These are phyloP conservation scores for Hemiscyllium ocellatum DNA, from an alignment of 2,113 vertebrate species.

Conservation along the genomic window DNA sequence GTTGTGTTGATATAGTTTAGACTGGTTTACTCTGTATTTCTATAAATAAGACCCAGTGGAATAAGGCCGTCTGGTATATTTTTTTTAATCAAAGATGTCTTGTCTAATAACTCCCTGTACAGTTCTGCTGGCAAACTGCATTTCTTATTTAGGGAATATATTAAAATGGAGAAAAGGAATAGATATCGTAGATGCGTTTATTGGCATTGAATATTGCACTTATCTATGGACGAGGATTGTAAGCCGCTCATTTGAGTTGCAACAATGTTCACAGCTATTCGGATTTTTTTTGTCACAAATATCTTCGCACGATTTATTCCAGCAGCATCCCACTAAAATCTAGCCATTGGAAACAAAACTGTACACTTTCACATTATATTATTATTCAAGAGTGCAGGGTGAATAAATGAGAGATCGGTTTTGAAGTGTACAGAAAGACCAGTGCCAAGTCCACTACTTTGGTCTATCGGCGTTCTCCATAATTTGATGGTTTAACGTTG, in stretches of 20 bases:
- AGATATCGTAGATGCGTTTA: neutral
- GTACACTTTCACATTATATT: neutral
- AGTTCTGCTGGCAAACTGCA: neutral
- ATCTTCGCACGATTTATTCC: neutral
- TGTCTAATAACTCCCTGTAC: neutral
- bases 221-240: neutral
- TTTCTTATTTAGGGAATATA: slow-evolving; percentile 19
- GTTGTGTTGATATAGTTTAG: neutral
- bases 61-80: slow-evolving; percentile 2
- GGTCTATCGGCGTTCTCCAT: neutral
- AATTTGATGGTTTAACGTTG: neutral
- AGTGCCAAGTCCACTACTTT: neutral
- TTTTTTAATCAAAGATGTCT: slow-evolving; percentile 32
- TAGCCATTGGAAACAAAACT: neutral
- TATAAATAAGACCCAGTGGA: slow-evolving; percentile 9
- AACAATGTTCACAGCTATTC: neutral
- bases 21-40: slow-evolving; percentile 12
- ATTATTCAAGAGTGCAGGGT: neutral
- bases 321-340: neutral
- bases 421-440: neutral
- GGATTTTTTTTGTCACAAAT: neutral
- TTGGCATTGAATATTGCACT: slow-evolving; percentile 8
- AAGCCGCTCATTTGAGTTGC: neutral
- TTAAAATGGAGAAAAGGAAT: neutral
- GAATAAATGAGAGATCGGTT: neutral